These are phyloP conservation scores for Corella eumyota DNA, from an alignment of 23 tunicate genomes.

Conservation along the genomic window DNA sequence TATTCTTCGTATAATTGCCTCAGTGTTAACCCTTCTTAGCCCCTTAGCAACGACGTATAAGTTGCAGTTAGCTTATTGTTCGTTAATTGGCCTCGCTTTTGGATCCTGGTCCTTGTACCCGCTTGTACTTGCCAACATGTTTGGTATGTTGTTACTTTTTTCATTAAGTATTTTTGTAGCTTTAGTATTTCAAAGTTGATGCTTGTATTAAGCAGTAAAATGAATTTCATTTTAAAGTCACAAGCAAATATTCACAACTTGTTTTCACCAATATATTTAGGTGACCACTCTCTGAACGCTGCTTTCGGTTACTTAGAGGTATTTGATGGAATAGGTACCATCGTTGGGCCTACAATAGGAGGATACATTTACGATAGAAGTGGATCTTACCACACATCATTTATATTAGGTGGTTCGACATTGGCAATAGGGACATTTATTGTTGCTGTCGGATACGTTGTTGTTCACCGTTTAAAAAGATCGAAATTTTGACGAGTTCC, in stretches of 20 bases:
- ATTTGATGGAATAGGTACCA: conserved; percentile 40
- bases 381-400: conserved; percentile 17
- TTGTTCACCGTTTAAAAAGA: no score
- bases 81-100: conserved; percentile 19
- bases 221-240: neutral
- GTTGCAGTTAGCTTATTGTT: conserved; percentile 19
- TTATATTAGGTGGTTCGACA: conserved; percentile 21
- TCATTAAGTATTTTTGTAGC: neutral
- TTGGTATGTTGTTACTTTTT: conserved; percentile 22
- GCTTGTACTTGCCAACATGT: conserved; percentile 16
- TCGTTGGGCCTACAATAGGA: conserved; percentile 38
- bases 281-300: conserved; percentile 9
- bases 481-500: no score
- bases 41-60: conserved; percentile 20
- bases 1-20: conserved; percentile 9
- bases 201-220: neutral
- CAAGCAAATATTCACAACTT: neutral
- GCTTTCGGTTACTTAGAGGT: conserved; percentile 45
- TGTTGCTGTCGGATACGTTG: conserved; percentile 3
- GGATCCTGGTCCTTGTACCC: conserved; percentile 57
- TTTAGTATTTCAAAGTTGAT: neutral
- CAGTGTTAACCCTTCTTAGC: conserved; percentile 26
- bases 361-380: conserved; percentile 37
- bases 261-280: conserved; percentile 2
- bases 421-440: conserved; percentile 26